Base-by-base conservation (phyloP, 2,797 vertebrate species). In the Pseudocheirus occidentalis region DNA sequence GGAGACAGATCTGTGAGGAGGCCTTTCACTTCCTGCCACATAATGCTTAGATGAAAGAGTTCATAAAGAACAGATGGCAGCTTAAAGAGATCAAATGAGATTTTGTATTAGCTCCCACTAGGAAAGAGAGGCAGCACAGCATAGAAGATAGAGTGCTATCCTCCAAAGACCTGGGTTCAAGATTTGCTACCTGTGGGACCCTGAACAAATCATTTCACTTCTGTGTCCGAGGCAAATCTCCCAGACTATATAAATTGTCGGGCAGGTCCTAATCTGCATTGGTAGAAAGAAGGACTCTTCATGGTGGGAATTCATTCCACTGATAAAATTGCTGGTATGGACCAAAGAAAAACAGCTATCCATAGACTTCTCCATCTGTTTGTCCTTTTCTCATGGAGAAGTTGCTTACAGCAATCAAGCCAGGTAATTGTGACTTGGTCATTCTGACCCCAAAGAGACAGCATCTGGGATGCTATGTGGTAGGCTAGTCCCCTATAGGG, bases 361-460 rank as follows among this genome's bases (percentile, higher is more conserved):
- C 92, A 52, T 92, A 90, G 93, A 91, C 11, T 90, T n/a, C 62
- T 4, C 13, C 93, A 96, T 92, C 18, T 56, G 40, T 27, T 54
- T 93, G 50, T 55, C 0, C 12, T 87, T 87, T 10, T 87, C 46
- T 87, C 73, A 46, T 27, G 24, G 73, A 46, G 6, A 81, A 46
- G 18, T 40, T 40, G 6, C 34, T 73, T 21, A 73, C 66, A 66
- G n/a, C 14, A 14, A 81, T 3, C n/a, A 81, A 40, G n/a, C 66
- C n/a, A 46, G 40, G 10, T 59, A 93, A 95, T 87, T 92, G 66
- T 92, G 40, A 93, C 73, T n/a, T 55, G 6, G 21, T 81, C 92
- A 91, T 95, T 94, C 93, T 94, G 54, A 93, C 90, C 90, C 95
- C 66, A 24, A 90, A 92, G 94, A 95, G 16, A 93, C 11, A 94